Conservation (phyloP, 2,888 invertebrate genomes). For the Lissonota sp. region DNA sequence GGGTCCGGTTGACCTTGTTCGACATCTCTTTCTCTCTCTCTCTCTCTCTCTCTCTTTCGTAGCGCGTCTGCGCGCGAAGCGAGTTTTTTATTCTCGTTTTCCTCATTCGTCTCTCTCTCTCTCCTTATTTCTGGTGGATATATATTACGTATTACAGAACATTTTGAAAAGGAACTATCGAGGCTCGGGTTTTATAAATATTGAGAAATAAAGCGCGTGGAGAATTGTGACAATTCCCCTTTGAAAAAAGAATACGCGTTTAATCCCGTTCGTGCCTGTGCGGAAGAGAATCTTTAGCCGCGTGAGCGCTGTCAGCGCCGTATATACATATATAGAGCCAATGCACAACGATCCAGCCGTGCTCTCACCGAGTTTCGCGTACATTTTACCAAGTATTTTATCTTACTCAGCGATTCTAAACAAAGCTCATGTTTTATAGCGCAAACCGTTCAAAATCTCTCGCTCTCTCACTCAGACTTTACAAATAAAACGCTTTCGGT, state of each 20-base stretch:
- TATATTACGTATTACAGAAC: too few species aligned
- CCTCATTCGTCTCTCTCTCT: too few species aligned
- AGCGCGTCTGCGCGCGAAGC: conserved; percentile 33
- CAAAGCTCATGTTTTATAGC: conserved; percentile 70
- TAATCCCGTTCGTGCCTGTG: too few species aligned
- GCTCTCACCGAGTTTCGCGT: not conserved
- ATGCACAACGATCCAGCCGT: not conserved
- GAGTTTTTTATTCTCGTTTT: conserved; percentile 15
- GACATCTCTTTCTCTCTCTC: conserved; percentile 61
- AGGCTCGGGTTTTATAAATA: too few species aligned
- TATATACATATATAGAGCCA: not conserved
- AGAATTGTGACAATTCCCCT: too few species aligned
- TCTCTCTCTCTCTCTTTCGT: conserved; percentile 23
- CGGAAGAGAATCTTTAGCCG: not conserved
- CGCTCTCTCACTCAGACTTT: conserved; percentile 41
- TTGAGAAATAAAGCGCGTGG: too few species aligned
- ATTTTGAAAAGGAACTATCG: too few species aligned
- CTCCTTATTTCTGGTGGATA: too few species aligned
- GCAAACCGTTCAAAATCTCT: conserved; percentile 67
- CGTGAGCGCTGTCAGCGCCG: not conserved
- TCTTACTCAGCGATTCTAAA: conserved; percentile 76
- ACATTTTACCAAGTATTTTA: conserved; percentile 58
- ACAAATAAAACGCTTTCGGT: not conserved
- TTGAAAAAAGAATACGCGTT: too few species aligned
- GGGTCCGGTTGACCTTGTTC: conserved; percentile 75